These are phyloP conservation scores for Echinarachnius parma DNA, from an alignment of 53 echinoderm and acorn worm genomes.

Conservation along the genomic window DNA sequence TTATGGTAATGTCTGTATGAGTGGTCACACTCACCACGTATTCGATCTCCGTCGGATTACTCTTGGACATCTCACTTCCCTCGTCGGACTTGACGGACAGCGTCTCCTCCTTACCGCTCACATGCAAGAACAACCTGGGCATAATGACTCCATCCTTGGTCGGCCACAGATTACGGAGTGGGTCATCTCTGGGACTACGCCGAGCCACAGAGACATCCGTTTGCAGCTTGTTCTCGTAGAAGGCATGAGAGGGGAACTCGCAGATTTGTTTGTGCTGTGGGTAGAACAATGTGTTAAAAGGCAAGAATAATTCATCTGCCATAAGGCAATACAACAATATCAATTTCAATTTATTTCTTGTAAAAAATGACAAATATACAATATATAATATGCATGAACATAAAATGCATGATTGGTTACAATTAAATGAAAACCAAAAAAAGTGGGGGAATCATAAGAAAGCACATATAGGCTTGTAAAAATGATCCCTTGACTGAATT, in stretches of 20 bases:
- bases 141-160: constrained; percentile 41
- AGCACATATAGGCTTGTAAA: no score
- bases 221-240: constrained; percentile 61
- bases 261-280: constrained; percentile 72
- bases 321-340: no score
- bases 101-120: constrained; percentile 71
- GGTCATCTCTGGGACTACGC: constrained; percentile 4
- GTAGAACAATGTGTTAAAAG: no score
- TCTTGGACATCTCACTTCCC: constrained; percentile 71
- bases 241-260: constrained; percentile 56
- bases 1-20: no score
- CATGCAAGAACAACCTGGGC: constrained; percentile 68
- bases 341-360: no score
- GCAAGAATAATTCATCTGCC: no score
- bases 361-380: no score
- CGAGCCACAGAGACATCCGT: constrained; percentile 58
- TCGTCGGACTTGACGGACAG: constrained; percentile 70
- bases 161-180: constrained; percentile 63
- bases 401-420: no score
- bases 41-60: constrained; percentile 66
- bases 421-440: no score
- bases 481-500: no score
- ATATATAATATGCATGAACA: no score
- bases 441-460: no score
- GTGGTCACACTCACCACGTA: constrained; percentile 68